Base-by-base conservation (phyloP, 2,888 invertebrate genomes). In the Hoplodrina blanda region DNA sequence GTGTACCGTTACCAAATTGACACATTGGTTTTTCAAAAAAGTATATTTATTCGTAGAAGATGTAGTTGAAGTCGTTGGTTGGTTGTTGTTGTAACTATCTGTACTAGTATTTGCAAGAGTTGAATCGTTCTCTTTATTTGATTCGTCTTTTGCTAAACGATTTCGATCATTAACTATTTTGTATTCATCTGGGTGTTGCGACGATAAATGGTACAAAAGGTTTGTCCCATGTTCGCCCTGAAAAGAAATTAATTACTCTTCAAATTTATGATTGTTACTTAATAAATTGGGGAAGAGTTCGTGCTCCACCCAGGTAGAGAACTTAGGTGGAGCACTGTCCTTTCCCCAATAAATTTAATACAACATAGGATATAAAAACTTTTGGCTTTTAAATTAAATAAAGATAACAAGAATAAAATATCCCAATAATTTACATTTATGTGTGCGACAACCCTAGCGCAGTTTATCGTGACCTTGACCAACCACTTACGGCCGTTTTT, bases 181-280 rank as follows among this genome's bases (percentile, higher is more conserved):
- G 15, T 57, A 57, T 44, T 57, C 57, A 57, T 20, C 41, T 20
- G 44, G 57, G 41, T 57, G 41, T 41, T 44, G 19, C 20, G 56
- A 41, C 15, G 57, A 57, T 20, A 57, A 57, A 57, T 57, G 57
- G 20, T 57, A 57, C 41, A 57, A 20, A 41, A 57, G 57, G 20
- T 57, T 57, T 10, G 57, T 57, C 8, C 57, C 57, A 57, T 57
- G 57, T 20, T 57, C 57, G 20, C 41, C 41, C 57, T 57, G 57
- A 57, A 57, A 57, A 57, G 1, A 57, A 57, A 44, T 44, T 5
- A n/a, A 55, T 55, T 4, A 33, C 33, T 33, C 55, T 55, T 55
- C n/a, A 55, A n/a, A 55, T 33, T 55, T n/a, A 33, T 55, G 11
- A n/a, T 33, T 55, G 53, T 33, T 33, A 55, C 55, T 33, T 33